Evolutionary conservation across 2,113 vertebrate species (phyloP).

Genomic region (Hymenochirus boettgeri): DNA sequence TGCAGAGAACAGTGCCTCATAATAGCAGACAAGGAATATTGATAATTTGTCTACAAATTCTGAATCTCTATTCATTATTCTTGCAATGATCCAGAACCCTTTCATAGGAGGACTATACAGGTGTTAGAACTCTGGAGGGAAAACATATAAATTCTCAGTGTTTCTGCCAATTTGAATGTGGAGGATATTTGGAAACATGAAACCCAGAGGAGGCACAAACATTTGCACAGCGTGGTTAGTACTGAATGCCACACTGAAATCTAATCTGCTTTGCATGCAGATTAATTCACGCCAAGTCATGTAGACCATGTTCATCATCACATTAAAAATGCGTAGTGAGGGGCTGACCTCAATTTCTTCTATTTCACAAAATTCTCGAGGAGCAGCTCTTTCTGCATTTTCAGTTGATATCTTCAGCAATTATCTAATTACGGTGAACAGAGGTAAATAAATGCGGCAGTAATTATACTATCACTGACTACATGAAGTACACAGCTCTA

Average conservation of each 20-base stretch:
- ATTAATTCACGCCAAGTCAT: slow-evolving; percentile 38
- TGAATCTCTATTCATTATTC: no score
- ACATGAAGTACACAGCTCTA: slow-evolving; percentile 28
- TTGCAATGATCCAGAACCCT: no score
- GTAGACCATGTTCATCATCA: slow-evolving; percentile 39
- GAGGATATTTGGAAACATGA: slow-evolving; percentile 15
- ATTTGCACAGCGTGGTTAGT: slow-evolving; percentile 5
- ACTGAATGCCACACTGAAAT: slow-evolving; percentile 12
- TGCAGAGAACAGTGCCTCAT: no score
- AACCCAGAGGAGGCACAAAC: background rate
- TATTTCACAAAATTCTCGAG: slow-evolving; percentile 41
- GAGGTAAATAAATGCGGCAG: slow-evolving; percentile 30
- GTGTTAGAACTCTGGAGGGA: background rate
- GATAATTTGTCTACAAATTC: no score
- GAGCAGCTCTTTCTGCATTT: slow-evolving; percentile 36
- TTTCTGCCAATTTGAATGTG: slow-evolving; percentile 10
- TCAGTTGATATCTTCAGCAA: slow-evolving; percentile 33
- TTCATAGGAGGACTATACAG: no score
- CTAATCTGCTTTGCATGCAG: slow-evolving; percentile 37
- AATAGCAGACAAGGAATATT: no score
- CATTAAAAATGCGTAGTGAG: slow-evolving; percentile 31
- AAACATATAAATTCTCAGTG: background rate
- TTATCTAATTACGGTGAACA: slow-evolving; percentile 40
- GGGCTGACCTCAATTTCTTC: slow-evolving; percentile 40
- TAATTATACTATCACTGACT: slow-evolving; percentile 37